phyloP scores from a whole-genome alignment of 2,888 invertebrate species.

The Drosophila meridionalis region DNA sequence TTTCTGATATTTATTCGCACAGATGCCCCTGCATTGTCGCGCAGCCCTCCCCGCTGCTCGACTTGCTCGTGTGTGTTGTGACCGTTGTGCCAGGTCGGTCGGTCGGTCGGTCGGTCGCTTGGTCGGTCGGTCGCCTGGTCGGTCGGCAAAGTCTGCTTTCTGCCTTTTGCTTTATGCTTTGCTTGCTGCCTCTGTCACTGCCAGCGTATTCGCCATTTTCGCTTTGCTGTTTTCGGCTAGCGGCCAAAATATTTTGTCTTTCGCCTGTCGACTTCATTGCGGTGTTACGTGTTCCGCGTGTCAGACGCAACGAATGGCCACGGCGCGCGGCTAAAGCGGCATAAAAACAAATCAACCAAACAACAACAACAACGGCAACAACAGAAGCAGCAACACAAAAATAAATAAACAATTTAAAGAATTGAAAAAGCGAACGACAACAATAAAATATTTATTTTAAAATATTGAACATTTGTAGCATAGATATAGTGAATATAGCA shows the following conservation, averaged over 20 bases:
- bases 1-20: conserved; percentile 35
- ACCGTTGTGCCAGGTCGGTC: conserved; percentile 46
- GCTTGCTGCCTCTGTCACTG: conserved; percentile 33
- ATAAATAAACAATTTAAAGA: conserved; percentile 16
- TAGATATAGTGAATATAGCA: conserved; percentile 48
- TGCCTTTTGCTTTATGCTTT: conserved; percentile 19
- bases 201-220: conserved; percentile 66
- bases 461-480: conserved; percentile 40
- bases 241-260: conserved; percentile 76
- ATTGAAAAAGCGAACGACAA: conserved; percentile 30
- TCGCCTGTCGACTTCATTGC: conserved; percentile 83
- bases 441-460: conserved; percentile 47
- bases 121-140: not conserved
- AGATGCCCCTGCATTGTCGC: conserved; percentile 14
- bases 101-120: not conserved
- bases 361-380: conserved; percentile 7
- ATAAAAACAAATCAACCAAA: conserved; percentile 33
- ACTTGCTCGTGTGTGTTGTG: conserved; percentile 38
- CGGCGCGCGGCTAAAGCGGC: conserved; percentile 65
- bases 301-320: conserved; percentile 78
- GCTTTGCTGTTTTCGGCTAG: conserved; percentile 73
- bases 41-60: conserved; percentile 9
- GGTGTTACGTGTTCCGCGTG: conserved; percentile 85
- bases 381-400: conserved; percentile 4
- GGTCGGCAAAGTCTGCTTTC: conserved; percentile 34